Conservation (phyloP, 2,113 vertebrate genomes). For the Accipiter cooperii region DNA sequence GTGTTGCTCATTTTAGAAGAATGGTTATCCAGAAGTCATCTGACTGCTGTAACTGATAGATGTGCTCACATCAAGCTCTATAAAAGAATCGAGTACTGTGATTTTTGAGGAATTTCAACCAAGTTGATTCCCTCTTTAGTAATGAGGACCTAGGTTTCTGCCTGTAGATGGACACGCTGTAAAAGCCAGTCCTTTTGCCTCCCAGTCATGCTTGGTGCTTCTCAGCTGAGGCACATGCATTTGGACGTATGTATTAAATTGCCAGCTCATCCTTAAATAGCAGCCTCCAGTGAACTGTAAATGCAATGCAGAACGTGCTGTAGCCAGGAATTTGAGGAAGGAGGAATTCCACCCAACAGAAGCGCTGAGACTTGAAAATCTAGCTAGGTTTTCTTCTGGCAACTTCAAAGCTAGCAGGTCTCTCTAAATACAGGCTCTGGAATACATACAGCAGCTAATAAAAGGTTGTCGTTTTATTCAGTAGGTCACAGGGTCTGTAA, state of each 20-base stretch:
- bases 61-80: background rate
- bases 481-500: background rate
- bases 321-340: conserved; percentile 12
- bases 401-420: background rate
- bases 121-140: background rate
- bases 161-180: background rate
- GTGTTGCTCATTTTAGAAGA: background rate
- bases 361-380: conserved; percentile 13
- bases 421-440: background rate
- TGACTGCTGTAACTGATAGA: background rate
- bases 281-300: background rate
- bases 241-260: background rate
- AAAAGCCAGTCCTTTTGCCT: background rate
- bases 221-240: background rate
- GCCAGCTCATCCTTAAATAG: conserved; percentile 36
- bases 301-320: background rate
- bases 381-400: background rate
- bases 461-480: background rate
- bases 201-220: background rate
- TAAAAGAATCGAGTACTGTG: background rate
- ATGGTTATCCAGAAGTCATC: background rate
- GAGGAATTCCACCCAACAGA: conserved; percentile 20
- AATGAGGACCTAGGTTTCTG: background rate
- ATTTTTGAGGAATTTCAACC: background rate
- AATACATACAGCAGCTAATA: background rate